These are phyloP conservation scores for Cartodere bifasciata DNA, from an alignment of 2,888 invertebrate species.

Conservation along the genomic window DNA sequence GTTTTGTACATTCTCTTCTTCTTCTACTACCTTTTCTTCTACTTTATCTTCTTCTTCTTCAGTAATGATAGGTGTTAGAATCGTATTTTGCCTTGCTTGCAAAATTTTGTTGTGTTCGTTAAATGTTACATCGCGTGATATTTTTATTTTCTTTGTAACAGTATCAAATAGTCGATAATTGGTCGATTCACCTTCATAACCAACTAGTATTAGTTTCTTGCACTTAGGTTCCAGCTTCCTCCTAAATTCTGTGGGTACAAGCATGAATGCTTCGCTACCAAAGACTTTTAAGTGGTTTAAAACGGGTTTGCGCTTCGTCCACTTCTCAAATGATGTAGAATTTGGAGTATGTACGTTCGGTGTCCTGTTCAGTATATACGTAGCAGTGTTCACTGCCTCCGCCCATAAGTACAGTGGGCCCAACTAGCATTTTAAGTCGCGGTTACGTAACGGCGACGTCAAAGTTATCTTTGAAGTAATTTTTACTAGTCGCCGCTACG, in stretches of 20 bases:
- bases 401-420: too few relatives aligned
- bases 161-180: conserved; percentile 19
- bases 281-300: conserved; percentile 15
- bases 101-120: conserved; percentile 9
- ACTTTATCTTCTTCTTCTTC: conserved; percentile 3
- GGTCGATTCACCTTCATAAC: conserved; percentile 12
- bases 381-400: neutral
- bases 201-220: conserved; percentile 12
- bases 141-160: conserved; percentile 13
- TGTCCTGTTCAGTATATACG: conserved; percentile 9
- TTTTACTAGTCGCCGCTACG: too few relatives aligned
- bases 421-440: too few relatives aligned
- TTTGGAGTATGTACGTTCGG: conserved; percentile 4
- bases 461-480: too few relatives aligned
- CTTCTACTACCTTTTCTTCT: neutral
- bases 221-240: conserved; percentile 12
- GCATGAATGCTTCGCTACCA: conserved; percentile 14
- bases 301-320: conserved; percentile 13
- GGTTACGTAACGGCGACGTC: too few relatives aligned
- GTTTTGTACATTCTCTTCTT: conserved; percentile 1
- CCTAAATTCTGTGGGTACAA: conserved; percentile 9
- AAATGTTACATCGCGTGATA: conserved; percentile 19
- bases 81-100: neutral
- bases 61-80: neutral
- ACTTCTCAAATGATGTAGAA: conserved; percentile 16